Conservation (phyloP, 2,113 vertebrate species). For the Misgurnus anguillicaudatus region DNA sequence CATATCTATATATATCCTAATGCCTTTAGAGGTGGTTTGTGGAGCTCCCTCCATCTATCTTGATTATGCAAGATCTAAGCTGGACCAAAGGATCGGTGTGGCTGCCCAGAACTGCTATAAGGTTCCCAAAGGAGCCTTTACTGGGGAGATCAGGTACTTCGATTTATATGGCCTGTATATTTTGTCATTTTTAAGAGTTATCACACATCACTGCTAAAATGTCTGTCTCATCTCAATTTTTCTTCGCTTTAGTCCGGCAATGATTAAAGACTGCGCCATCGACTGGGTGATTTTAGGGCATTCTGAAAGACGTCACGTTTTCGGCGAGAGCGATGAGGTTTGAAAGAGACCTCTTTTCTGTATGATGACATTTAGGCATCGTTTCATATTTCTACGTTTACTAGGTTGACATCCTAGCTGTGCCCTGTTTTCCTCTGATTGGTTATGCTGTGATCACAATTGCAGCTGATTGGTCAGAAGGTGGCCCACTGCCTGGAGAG, state of each 20-base stretch:
- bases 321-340: constrained; percentile 89
- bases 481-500: constrained; percentile 85
- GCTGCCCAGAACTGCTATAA: constrained; percentile 94
- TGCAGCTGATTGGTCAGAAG: constrained; percentile 89
- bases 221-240: not conserved
- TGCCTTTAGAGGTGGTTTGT: constrained; percentile 89
- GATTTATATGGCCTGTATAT: not conserved
- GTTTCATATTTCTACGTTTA: not conserved
- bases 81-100: constrained; percentile 81
- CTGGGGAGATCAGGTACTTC: constrained; percentile 88
- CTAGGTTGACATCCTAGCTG: not conserved
- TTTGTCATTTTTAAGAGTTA: not conserved
- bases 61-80: constrained; percentile 83
- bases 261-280: constrained; percentile 89
- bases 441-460: not conserved
- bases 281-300: constrained; percentile 91
- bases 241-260: constrained; percentile 78
- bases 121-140: constrained; percentile 89
- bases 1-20: too few species aligned
- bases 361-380: too few species aligned
- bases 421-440: not conserved
- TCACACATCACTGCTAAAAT: not conserved
- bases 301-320: constrained; percentile 88
- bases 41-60: constrained; percentile 87
- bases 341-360: not conserved